Percentiles rank a stretch among this genome's conserved stretches.
Evolutionary conservation across 1,140 invertebrate genomes (phyloP).

Genomic region (Schlechtendalia chinensis): DNA sequence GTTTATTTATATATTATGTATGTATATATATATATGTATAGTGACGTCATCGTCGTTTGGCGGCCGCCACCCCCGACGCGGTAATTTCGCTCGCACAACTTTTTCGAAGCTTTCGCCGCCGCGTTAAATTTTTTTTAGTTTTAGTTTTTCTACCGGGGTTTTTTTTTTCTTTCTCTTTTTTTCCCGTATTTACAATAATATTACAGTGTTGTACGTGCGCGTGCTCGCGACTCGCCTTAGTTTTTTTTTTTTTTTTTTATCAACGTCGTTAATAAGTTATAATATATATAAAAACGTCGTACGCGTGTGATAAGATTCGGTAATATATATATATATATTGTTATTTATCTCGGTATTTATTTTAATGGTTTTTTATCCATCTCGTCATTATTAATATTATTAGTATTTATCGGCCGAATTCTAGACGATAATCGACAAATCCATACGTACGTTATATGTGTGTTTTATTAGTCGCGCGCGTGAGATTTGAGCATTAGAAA

Average conservation of each 20-base stretch:
- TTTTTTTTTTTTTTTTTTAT: neutral
- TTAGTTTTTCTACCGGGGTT: neutral
- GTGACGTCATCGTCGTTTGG: conserved; percentile 39
- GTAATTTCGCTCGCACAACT: conserved; percentile 48
- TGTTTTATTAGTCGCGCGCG: no score
- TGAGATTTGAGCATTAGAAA: no score
- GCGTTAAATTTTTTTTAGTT: conserved; percentile 19
- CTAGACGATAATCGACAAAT: neutral
- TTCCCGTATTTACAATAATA: conserved; percentile 13
- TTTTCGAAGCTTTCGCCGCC: conserved; percentile 42
- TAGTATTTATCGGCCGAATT: neutral
- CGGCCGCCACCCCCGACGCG: conserved; percentile 16
- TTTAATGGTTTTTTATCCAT: neutral
- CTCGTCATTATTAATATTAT: no score
- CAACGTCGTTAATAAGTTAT: neutral
- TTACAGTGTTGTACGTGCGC: neutral
- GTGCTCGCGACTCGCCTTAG: no score
- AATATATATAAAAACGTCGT: conserved; percentile 1
- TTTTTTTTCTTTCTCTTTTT: no score
- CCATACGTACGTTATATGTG: no score
- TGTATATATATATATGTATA: neutral
- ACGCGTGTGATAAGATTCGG: neutral
- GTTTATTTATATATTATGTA: no score
- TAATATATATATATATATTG: neutral
- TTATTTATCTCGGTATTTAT: conserved; percentile 9